Evolutionary conservation across 2,888 invertebrate genomes (phyloP).

Genomic region (Mimachlamys varia): DNA sequence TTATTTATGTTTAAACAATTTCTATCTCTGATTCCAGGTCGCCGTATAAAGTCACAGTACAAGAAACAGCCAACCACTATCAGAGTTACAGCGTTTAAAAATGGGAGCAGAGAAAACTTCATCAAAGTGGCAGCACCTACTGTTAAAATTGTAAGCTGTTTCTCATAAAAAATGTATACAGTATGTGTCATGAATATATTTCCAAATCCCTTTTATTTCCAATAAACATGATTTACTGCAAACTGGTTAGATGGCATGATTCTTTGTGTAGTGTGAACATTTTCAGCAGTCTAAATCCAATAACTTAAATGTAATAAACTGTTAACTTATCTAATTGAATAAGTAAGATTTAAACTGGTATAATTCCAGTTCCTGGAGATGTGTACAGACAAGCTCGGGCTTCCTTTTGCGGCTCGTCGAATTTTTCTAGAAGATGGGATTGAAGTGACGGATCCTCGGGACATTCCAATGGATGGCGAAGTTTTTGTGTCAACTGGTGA

Average conservation of each 20-base stretch:
- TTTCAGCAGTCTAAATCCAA: no score
- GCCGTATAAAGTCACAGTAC: slow-evolving; percentile 65
- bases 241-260: no score
- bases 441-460: slow-evolving; percentile 74
- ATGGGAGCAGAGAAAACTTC: slow-evolving; percentile 75
- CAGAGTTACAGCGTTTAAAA: slow-evolving; percentile 77
- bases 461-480: slow-evolving; percentile 75
- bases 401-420: slow-evolving; percentile 79
- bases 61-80: slow-evolving; percentile 73
- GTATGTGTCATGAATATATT: no score
- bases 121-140: slow-evolving; percentile 77
- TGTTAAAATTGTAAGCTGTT: slow-evolving; percentile 75
- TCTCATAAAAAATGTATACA: no score
- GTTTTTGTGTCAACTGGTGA: slow-evolving; percentile 80
- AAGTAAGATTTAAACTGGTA: neutral
- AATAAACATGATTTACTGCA: no score
- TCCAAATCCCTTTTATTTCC: neutral
- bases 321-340: no score
- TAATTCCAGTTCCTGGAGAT: slow-evolving; percentile 75
- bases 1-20: no score
- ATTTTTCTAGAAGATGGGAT: slow-evolving; percentile 79
- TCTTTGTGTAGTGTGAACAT: no score
- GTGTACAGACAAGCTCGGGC: slow-evolving; percentile 77
- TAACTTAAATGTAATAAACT: no score
- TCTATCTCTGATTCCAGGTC: slow-evolving; percentile 51